Conservation (phyloP, 2,113 vertebrate species). For the Brachypodius melanocephalos region DNA sequence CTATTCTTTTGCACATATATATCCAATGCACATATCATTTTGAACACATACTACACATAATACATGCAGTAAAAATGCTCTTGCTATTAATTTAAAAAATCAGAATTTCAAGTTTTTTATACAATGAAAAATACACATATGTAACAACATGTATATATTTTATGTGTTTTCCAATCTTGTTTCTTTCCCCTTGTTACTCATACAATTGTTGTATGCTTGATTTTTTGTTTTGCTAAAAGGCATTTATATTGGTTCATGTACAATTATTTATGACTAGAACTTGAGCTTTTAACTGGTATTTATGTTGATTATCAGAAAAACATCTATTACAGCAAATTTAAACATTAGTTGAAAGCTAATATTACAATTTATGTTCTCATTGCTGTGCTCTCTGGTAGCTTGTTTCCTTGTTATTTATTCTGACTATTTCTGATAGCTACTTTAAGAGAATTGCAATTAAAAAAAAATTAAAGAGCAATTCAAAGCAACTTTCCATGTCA, state of each 20-base stretch:
- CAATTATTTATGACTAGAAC: not conserved
- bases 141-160: not conserved
- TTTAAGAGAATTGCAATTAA: not conserved
- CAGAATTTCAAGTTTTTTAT: not conserved
- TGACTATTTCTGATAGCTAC: not conserved
- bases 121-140: not conserved
- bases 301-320: not conserved
- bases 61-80: fast-evolving
- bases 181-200: not conserved
- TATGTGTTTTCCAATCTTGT: not conserved
- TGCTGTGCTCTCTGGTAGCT: not conserved
- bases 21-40: not conserved
- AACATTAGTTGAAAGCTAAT: not conserved
- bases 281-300: not conserved
- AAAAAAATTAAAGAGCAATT: not conserved
- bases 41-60: not conserved
- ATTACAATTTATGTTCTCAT: not conserved
- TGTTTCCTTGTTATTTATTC: not conserved
- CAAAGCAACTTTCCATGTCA: not conserved
- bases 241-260: fast-evolving
- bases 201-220: not conserved
- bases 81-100: not conserved
- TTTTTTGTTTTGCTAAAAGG: not conserved
- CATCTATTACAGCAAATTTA: not conserved
- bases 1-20: not conserved